Evolutionary conservation across 2,113 vertebrate genomes (phyloP).

Genomic region (Aplodontia rufa): DNA sequence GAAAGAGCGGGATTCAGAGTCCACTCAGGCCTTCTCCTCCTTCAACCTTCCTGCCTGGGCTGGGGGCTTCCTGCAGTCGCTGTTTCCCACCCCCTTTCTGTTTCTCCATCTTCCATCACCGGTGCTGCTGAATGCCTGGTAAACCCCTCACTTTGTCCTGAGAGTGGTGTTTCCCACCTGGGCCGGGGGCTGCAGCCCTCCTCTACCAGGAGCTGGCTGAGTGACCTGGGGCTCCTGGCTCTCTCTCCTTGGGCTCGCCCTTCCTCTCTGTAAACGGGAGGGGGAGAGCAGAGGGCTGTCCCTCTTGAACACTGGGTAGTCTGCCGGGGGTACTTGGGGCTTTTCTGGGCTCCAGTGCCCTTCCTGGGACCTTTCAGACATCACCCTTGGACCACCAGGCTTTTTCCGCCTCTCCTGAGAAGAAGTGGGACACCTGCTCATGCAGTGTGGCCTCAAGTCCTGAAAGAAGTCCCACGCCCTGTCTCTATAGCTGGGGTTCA

Average conservation of each 20-base stretch:
- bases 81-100: accelerated
- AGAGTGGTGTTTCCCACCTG: not conserved
- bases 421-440: accelerated
- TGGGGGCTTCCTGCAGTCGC: too few species aligned
- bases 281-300: not conserved
- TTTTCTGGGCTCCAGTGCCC: not conserved
- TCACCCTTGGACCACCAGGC: not conserved
- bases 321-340: too few species aligned
- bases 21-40: not conserved
- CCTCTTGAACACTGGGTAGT: not conserved
- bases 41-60: accelerated
- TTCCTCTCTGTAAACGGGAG: not conserved
- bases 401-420: not conserved
- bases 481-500: not conserved
- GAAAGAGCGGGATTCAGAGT: not conserved
- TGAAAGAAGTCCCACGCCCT: not conserved
- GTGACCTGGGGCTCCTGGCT: not conserved
- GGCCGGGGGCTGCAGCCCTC: not conserved
- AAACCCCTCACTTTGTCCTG: not conserved
- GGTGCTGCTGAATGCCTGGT: accelerated
- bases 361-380: too few species aligned
- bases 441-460: not conserved
- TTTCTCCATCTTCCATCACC: not conserved
- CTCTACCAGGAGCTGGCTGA: not conserved
- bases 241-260: accelerated